Evolutionary conservation across 1,140 invertebrate genomes (phyloP).

Genomic region (Drosophila kohkoa): DNA sequence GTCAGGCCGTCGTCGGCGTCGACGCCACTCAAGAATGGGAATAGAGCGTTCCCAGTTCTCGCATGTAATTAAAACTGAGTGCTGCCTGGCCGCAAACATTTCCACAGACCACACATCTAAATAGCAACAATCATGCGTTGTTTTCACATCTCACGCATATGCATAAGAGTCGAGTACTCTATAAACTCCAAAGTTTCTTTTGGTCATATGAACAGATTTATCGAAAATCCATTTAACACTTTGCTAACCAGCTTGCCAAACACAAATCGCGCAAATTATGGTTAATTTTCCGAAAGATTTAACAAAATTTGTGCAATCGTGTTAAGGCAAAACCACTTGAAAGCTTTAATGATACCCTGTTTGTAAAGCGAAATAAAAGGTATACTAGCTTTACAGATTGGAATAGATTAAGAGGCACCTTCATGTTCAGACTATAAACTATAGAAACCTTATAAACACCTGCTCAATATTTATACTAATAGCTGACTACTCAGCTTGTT

Average conservation of each 20-base stretch:
- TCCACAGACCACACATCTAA: conserved; percentile 43
- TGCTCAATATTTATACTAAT: too few species aligned
- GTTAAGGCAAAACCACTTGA: conserved; percentile 16
- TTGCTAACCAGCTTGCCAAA: conserved; percentile 63
- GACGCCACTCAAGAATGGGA: conserved; percentile 11
- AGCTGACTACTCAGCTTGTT: too few species aligned
- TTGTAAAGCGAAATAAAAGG: too few species aligned
- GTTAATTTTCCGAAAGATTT: conserved; percentile 71
- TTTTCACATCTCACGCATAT: neutral
- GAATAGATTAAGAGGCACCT: too few species aligned
- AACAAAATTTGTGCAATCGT: conserved; percentile 53
- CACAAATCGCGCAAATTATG: conserved; percentile 63
- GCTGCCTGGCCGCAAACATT: conserved; percentile 36
- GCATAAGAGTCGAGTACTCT: neutral
- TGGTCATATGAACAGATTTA: conserved; percentile 27
- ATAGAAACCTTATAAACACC: too few species aligned
- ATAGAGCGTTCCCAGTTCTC: conserved; percentile 17
- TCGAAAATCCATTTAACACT: conserved; percentile 61
- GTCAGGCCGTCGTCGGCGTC: conserved; percentile 41
- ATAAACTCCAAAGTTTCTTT: neutral
- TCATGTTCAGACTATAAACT: too few species aligned
- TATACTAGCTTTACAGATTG: too few species aligned
- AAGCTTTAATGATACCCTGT: conserved; percentile 24
- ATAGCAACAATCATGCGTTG: conserved; percentile 12
- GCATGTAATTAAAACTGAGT: conserved; percentile 54